These are phyloP conservation scores for Lepidocyrtinus sp. DNA, from an alignment of 2,888 invertebrate genomes.

Conservation along the genomic window DNA sequence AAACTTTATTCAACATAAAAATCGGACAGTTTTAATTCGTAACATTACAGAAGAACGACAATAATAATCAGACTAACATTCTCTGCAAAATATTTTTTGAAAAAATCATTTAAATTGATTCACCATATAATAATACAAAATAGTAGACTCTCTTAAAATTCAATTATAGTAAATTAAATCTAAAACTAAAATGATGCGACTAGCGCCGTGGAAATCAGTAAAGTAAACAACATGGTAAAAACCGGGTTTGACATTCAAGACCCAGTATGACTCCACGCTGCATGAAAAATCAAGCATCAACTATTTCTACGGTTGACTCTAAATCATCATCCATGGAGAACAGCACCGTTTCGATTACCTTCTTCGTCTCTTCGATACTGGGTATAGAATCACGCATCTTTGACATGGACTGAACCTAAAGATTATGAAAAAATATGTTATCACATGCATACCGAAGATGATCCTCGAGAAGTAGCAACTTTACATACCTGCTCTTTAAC, in stretches of 20 bases:
- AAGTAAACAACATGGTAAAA: neutral
- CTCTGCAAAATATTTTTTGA: neutral
- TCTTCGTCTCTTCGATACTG: neutral
- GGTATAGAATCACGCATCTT: neutral
- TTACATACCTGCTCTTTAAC: neutral
- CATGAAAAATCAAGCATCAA: constrained; percentile 18
- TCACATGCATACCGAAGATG: neutral
- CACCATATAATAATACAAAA: neutral
- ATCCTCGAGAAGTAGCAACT: neutral
- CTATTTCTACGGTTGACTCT: constrained; percentile 31
- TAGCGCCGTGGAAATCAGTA: neutral
- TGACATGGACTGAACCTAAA: neutral
- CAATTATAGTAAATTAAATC: neutral
- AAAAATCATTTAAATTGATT: neutral
- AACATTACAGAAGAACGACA: too few species aligned
- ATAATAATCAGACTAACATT: too few species aligned
- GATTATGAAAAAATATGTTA: neutral
- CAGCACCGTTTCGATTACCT: neutral
- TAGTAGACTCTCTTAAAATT: too few species aligned
- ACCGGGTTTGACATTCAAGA: too few species aligned
- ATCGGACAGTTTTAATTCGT: too few species aligned
- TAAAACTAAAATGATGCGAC: neutral
- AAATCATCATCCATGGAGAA: constrained; percentile 34
- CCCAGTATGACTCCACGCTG: neutral
- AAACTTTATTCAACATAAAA: too few species aligned